Percentiles rank a stretch among this genome's conserved stretches.
phyloP scores from a whole-genome alignment of 2,113 vertebrate species.

The Rhagologus leucostigma region DNA sequence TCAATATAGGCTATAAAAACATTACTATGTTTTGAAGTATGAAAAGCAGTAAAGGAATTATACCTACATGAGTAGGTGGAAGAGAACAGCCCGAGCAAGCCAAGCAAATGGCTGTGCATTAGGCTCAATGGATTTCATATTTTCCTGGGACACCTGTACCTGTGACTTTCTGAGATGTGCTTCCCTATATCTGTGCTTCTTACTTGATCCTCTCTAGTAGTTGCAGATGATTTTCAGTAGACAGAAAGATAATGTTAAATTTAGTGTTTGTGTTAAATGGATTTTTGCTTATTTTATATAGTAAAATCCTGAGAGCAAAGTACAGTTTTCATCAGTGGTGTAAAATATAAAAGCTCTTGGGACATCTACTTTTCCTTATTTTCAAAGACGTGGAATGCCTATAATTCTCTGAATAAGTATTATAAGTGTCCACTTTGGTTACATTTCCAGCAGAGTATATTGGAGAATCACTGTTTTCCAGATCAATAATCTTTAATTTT shows the following conservation, averaged over 20 bases:
- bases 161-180: neutral
- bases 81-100: neutral
- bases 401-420: neutral
- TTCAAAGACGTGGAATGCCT: neutral
- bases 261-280: neutral
- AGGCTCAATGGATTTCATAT: neutral
- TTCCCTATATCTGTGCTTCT: neutral
- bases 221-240: neutral
- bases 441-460: neutral
- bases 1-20: neutral
- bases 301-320: neutral
- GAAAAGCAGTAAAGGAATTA: neutral
- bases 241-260: neutral
- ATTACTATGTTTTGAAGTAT: neutral
- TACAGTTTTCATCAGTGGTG: neutral
- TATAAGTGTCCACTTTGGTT: neutral
- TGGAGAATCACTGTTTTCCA: neutral
- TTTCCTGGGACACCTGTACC: neutral
- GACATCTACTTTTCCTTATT: neutral
- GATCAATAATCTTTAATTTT: neutral
- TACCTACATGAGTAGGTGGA: neutral
- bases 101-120: neutral
- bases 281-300: neutral
- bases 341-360: neutral
- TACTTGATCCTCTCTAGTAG: neutral